Conservation (phyloP, 2,888 invertebrate genomes). For the Entomobrya multifasciata region DNA sequence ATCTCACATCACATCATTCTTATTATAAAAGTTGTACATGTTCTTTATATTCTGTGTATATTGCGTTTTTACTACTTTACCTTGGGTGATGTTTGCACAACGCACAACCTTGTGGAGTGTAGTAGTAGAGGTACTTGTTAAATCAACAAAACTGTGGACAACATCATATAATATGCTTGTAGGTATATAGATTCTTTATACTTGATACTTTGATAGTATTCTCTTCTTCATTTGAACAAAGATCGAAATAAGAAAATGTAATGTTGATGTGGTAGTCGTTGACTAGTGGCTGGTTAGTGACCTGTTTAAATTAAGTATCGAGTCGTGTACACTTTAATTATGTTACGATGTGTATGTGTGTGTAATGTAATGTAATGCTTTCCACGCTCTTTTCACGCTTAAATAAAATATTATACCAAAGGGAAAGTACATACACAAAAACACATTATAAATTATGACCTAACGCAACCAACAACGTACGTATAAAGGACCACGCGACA, state of each 20-base stretch:
- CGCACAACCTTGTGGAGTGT: neutral
- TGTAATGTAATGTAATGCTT: slow-evolving; percentile 18
- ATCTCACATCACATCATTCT: too few species aligned
- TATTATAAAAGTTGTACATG: too few species aligned
- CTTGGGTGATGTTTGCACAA: too few species aligned
- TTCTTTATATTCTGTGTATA: too few species aligned
- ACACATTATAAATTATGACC: neutral
- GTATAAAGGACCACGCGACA: neutral
- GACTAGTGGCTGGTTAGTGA: slow-evolving; percentile 32
- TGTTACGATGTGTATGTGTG: too few species aligned
- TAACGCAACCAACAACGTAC: too few species aligned
- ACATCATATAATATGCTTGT: too few species aligned
- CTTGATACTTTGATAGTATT: too few species aligned
- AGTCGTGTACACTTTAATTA: slow-evolving; percentile 46
- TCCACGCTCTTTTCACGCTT: slow-evolving; percentile 24
- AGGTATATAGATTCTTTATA: neutral
- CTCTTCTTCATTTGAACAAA: neutral
- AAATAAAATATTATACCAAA: slow-evolving; percentile 23
- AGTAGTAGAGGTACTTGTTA: neutral
- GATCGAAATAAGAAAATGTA: slow-evolving; percentile 27
- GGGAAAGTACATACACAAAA: neutral
- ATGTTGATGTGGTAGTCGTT: slow-evolving; percentile 9
- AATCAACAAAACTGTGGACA: too few species aligned
- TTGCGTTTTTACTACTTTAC: too few species aligned
- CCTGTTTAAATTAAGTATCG: slow-evolving; percentile 51